Conservation (phyloP, 1,140 invertebrate species). For the Drosophila pandora region DNA sequence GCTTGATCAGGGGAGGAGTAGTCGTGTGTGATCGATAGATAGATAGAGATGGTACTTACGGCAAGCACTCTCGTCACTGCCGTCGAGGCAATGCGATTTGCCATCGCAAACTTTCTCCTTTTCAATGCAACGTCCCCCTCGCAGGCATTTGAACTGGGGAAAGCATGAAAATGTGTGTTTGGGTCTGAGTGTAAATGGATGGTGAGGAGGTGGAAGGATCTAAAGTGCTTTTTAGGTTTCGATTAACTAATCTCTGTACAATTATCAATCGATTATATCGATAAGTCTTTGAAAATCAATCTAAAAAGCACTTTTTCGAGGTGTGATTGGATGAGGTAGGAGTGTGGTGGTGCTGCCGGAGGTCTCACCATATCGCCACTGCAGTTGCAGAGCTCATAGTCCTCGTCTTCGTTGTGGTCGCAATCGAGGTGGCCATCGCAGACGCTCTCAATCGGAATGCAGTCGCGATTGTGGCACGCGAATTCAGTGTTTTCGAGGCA, state of each 20-base stretch:
- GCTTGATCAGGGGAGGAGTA: not conserved
- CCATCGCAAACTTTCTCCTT: conserved; percentile 88
- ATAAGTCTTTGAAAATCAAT: not conserved
- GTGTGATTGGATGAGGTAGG: not conserved
- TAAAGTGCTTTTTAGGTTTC: conserved; percentile 4
- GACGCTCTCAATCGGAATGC: conserved; percentile 85
- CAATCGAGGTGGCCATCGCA: conserved; percentile 94
- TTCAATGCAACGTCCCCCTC: conserved; percentile 83
- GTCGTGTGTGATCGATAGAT: not conserved
- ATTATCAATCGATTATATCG: not conserved
- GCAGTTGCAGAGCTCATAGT: conserved; percentile 82
- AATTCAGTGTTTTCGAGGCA: conserved; percentile 84
- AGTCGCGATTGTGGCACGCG: conserved; percentile 85
- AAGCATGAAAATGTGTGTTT: conserved; percentile 38
- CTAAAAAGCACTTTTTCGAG: conserved; percentile 5
- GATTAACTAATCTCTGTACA: not conserved
- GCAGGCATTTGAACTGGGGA: conserved; percentile 82
- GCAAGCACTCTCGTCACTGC: conserved; percentile 89
- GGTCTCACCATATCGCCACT: conserved; percentile 82
- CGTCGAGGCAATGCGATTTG: conserved; percentile 88
- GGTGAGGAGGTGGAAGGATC: not conserved
- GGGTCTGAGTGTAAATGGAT: conserved; percentile 8
- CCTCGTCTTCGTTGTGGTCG: conserved; percentile 91
- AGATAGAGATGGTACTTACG: conserved; percentile 80
- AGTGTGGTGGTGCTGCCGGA: not conserved